These are phyloP conservation scores for human (Homo sapiens) DNA, from an alignment of 2,113 vertebrate genomes.

Conservation along the genomic window GRCh38 chr7:8613501-8614000, in stretches of 20 bases:
- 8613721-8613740: background rate
- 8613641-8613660: background rate
- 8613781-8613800: background rate
- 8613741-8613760: background rate
- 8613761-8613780: background rate
- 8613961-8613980: background rate
- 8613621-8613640: background rate
- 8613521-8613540: conserved; percentile 30
- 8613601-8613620: background rate
- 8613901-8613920: background rate
- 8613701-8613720: background rate
- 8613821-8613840: background rate
- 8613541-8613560: conserved; percentile 44
- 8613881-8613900: background rate
- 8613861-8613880: background rate
- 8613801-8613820: background rate
- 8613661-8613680: conserved; percentile 19
- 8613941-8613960: background rate
- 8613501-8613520: conserved; percentile 57
- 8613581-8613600: background rate
- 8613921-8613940: background rate
- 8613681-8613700: background rate
- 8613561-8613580: conserved; percentile 33
- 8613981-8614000: background rate
- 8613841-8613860: background rate